Evolutionary conservation across 2,113 vertebrate species (phyloP).

Genomic region (Pipa parva): DNA sequence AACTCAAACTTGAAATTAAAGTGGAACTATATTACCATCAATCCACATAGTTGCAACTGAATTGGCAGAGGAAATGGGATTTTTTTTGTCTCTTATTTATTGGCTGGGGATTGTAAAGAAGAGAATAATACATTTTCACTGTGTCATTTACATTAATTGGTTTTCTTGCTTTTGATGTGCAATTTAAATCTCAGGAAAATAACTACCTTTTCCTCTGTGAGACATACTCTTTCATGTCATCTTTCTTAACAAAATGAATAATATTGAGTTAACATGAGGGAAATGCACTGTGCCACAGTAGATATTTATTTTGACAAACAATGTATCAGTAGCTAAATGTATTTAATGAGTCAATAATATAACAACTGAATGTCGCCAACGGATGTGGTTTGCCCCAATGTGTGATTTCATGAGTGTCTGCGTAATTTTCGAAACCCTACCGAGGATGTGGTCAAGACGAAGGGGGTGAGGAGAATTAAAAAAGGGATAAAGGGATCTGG

Average conservation of each 20-base stretch:
- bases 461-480: no score
- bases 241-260: not conserved
- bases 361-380: no score
- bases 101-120: not conserved
- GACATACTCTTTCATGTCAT: constrained; percentile 26
- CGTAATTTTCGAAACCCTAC: no score
- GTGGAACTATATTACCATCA: constrained; percentile 7
- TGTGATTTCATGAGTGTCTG: no score
- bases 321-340: constrained; percentile 13
- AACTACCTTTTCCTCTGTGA: constrained; percentile 3
- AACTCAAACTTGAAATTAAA: constrained; percentile 2
- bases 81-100: constrained; percentile 20
- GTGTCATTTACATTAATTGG: constrained; percentile 39
- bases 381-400: no score
- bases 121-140: not conserved
- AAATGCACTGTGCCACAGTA: not conserved
- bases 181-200: constrained; percentile 14
- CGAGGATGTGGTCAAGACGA: no score
- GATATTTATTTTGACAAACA: not conserved
- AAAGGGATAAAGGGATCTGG: no score
- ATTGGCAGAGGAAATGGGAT: constrained; percentile 10
- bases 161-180: constrained; percentile 13
- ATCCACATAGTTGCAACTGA: constrained; percentile 12
- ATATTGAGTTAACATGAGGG: constrained; percentile 7
- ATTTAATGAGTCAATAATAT: constrained; percentile 16